A percentile compares a stretch with the other conserved stretches of the same genome.
phyloP scores from a whole-genome alignment of 2,888 invertebrate species.

The Nephrotoma appendiculata region DNA sequence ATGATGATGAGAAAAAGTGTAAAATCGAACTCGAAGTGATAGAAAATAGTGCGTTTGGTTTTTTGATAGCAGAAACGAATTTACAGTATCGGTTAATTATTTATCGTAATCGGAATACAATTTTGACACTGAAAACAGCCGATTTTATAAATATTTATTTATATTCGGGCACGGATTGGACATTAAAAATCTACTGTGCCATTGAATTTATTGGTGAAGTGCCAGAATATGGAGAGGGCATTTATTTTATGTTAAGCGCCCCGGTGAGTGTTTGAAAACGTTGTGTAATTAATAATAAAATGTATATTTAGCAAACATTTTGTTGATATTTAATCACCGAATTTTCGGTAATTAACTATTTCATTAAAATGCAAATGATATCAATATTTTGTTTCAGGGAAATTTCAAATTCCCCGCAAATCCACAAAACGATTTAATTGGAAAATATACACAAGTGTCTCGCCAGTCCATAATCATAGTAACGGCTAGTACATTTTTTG shows the following conservation, averaged over 20 bases:
- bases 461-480: neutral
- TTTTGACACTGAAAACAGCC: neutral
- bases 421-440: neutral
- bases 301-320: too few relatives aligned
- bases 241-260: neutral
- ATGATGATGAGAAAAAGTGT: neutral
- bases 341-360: too few relatives aligned
- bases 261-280: neutral
- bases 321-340: too few relatives aligned
- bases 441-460: neutral
- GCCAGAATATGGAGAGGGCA: neutral
- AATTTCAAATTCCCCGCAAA: neutral
- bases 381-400: neutral
- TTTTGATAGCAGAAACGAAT: neutral
- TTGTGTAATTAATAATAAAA: too few relatives aligned
- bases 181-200: neutral
- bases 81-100: neutral
- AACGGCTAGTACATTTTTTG: neutral
- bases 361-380: too few relatives aligned
- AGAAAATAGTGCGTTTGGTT: neutral
- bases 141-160: neutral
- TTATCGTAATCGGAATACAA: neutral
- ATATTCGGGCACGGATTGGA: neutral
- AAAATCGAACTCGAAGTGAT: neutral
- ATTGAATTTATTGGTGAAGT: neutral